Conservation (phyloP, 2,888 invertebrate species). For the Limnephilus auricula region DNA sequence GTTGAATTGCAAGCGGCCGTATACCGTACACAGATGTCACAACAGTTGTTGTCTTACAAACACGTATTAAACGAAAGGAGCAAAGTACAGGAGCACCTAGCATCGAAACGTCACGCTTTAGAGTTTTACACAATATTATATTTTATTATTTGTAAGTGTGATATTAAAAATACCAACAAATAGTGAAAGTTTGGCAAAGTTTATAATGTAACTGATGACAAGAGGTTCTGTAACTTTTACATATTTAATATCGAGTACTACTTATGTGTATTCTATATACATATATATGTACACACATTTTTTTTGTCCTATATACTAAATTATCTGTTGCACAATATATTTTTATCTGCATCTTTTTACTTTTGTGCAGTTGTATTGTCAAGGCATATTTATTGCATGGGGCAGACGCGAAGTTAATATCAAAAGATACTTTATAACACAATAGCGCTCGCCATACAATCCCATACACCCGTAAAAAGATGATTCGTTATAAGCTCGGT, state of each 20-base stretch:
- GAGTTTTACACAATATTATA: background rate
- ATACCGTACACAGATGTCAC: too few species aligned
- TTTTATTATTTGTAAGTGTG: background rate
- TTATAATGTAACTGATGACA: background rate
- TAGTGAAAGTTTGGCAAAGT: background rate
- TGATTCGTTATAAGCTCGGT: too few species aligned
- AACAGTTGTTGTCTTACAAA: too few species aligned
- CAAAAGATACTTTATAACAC: too few species aligned
- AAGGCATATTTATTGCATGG: too few species aligned
- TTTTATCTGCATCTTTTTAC: background rate
- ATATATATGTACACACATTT: background rate
- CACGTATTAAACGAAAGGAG: too few species aligned
- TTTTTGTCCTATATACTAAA: background rate
- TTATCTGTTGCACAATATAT: background rate
- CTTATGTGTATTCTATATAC: background rate
- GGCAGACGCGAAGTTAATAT: too few species aligned
- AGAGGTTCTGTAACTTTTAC: background rate
- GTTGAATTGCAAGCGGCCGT: too few species aligned
- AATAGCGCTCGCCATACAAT: too few species aligned
- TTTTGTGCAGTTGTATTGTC: background rate
- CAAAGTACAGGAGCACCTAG: too few species aligned
- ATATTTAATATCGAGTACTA: background rate
- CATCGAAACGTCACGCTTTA: too few species aligned
- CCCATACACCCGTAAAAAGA: too few species aligned
- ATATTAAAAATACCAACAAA: background rate